phyloP scores from a whole-genome alignment of 2,888 invertebrate species.

The Dynastes hyllus region DNA sequence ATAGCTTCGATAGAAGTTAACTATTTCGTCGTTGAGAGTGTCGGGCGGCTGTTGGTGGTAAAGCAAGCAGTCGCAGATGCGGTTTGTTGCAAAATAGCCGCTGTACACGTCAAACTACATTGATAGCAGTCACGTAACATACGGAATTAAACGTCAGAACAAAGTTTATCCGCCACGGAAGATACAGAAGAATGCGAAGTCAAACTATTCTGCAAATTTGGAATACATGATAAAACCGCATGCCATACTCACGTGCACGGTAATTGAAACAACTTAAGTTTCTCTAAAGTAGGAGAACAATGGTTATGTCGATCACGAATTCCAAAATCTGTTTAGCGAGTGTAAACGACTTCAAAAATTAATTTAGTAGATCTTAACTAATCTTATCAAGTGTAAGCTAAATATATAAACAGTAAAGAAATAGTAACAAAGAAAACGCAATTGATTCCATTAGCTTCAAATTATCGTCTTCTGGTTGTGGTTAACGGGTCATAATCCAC shows the following conservation, averaged over 20 bases:
- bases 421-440: no score
- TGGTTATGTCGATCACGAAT: no score
- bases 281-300: no score
- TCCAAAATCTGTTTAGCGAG: no score
- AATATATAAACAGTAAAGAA: no score
- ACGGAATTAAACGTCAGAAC: slow-evolving; percentile 21
- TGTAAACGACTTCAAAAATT: no score
- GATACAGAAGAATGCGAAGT: background rate
- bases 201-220: background rate
- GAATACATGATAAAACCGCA: background rate
- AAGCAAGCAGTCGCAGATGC: slow-evolving; percentile 12
- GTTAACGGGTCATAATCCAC: no score
- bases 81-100: slow-evolving; percentile 24
- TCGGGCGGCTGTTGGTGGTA: background rate
- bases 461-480: no score
- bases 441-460: no score
- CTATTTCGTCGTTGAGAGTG: slow-evolving; percentile 10
- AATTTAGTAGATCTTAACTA: no score
- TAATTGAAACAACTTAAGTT: no score
- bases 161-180: slow-evolving; percentile 22
- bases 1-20: slow-evolving; percentile 22
- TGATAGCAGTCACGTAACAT: slow-evolving; percentile 17
- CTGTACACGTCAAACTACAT: background rate
- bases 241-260: background rate
- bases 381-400: no score